Conservation (phyloP, 2,113 vertebrate genomes). For the Leptodactylus fuscus region DNA sequence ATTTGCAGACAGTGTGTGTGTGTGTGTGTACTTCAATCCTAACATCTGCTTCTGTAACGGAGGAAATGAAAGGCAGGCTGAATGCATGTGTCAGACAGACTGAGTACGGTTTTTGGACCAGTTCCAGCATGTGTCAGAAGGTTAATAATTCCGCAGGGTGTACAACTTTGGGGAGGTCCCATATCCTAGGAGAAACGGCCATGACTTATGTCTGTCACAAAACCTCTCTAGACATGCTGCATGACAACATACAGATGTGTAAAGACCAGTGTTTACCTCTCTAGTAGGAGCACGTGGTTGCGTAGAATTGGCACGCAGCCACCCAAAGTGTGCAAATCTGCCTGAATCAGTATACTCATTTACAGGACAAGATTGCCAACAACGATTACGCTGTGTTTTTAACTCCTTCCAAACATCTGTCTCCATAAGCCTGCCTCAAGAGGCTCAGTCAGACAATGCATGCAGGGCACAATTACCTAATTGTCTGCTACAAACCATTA, state of each 20-base stretch:
- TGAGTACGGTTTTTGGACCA: conserved; percentile 3
- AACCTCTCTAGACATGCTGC: neutral
- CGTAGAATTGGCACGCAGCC: conserved; percentile 23
- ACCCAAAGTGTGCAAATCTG: conserved; percentile 23
- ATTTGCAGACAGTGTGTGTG: too few relatives aligned
- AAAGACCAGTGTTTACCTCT: neutral
- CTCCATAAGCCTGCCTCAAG: neutral
- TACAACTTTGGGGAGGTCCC: neutral
- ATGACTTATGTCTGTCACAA: neutral
- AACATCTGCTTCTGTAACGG: conserved; percentile 31
- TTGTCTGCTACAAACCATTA: conserved; percentile 5
- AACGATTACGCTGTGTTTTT: conserved; percentile 29
- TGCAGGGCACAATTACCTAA: neutral
- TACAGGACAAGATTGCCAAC: conserved; percentile 28
- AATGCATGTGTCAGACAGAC: conserved; percentile 27
- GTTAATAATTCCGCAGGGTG: conserved; percentile 25
- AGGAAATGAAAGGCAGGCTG: neutral
- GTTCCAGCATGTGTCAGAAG: conserved; percentile 26
- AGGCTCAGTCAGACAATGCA: neutral
- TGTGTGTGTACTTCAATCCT: too few relatives aligned
- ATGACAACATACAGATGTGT: neutral
- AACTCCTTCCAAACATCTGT: conserved; percentile 32
- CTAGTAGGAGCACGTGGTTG: neutral
- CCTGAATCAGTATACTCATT: conserved; percentile 30
- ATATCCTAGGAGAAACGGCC: neutral